These are phyloP conservation scores for Ephydatia muelleri DNA, from an alignment of 37 sponge, comb jelly and placozoan species.

Conservation along the genomic window DNA sequence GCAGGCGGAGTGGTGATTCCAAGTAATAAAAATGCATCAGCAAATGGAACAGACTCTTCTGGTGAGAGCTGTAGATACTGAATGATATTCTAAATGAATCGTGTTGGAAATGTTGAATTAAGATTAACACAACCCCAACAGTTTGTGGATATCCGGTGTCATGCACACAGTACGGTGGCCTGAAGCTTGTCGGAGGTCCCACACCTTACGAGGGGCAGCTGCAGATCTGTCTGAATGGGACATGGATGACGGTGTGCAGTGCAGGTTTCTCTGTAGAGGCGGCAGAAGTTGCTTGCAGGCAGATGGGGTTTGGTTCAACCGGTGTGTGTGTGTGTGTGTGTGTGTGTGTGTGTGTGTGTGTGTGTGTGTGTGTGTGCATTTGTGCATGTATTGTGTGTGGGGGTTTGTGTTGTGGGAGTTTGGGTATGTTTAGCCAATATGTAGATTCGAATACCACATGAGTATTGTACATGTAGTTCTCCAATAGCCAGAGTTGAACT, in stretches of 20 bases:
- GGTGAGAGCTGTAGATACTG: background rate
- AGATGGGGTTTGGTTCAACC: conserved; percentile 5
- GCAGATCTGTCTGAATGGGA: background rate
- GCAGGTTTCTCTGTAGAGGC: background rate
- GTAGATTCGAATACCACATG: too few species aligned
- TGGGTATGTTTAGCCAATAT: too few species aligned
- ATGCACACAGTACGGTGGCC: background rate
- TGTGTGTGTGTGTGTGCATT: too few species aligned
- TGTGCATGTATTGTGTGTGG: background rate
- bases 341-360: too few species aligned
- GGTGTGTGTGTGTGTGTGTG: background rate
- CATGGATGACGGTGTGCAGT: background rate
- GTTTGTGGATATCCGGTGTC: background rate
- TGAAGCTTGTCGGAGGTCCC: background rate
- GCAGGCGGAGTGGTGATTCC: background rate
- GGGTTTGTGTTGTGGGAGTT: too few species aligned
- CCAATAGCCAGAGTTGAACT: too few species aligned
- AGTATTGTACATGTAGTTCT: too few species aligned
- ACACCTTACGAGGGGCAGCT: background rate
- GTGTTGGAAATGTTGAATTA: too few species aligned
- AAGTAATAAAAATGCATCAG: background rate
- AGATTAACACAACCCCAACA: too few species aligned
- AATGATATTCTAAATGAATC: too few species aligned
- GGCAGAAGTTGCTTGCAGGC: conserved; percentile 1
- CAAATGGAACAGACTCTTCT: background rate